Conservation (phyloP, 2,888 invertebrate species). For the Rhagonycha lutea region DNA sequence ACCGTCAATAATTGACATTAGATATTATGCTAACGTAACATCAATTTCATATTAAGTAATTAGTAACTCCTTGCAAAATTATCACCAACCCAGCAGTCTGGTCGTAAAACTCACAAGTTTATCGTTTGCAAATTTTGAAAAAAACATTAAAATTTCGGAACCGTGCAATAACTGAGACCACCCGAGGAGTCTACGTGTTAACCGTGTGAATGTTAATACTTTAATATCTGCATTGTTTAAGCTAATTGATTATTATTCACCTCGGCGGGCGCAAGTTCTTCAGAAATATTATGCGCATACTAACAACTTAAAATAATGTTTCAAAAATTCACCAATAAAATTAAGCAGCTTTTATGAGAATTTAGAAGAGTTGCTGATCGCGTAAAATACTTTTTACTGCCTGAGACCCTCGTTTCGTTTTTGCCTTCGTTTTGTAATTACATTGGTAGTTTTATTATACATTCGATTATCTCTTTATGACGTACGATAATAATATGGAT, state of each 20-base stretch:
- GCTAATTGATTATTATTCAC: background rate
- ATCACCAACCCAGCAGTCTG: background rate
- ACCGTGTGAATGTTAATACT: background rate
- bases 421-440: background rate
- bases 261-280: background rate
- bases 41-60: background rate
- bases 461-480: background rate
- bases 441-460: background rate
- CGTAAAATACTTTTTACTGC: background rate
- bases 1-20: background rate
- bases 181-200: background rate
- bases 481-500: background rate
- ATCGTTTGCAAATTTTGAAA: background rate
- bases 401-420: background rate
- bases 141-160: background rate
- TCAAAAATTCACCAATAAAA: background rate
- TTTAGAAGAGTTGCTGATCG: background rate
- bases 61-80: background rate
- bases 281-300: background rate
- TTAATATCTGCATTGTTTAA: background rate
- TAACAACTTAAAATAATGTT: background rate
- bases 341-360: background rate
- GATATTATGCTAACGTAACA: background rate
- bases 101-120: background rate
- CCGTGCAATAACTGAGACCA: background rate